Evolutionary conservation across 37 sponge, comb jelly and placozoan genomes (phyloP).

Genomic region (Axinella damicornis): DNA sequence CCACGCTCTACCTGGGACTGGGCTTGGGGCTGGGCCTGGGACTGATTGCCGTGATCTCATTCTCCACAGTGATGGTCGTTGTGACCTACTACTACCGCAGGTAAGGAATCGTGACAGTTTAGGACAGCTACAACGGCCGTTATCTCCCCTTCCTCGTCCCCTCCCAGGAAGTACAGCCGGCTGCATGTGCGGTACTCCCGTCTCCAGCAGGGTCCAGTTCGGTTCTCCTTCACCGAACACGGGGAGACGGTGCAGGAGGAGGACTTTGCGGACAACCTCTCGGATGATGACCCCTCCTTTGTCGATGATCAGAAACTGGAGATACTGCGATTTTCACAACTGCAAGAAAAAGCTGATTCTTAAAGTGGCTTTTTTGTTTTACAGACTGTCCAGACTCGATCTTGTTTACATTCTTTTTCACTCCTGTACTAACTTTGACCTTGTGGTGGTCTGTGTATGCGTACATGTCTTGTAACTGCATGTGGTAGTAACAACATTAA

Average conservation of each 20-base stretch:
- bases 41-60: slow-evolving; percentile 5
- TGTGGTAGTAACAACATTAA: no score
- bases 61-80: background rate
- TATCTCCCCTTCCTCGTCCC: background rate
- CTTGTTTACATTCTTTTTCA: no score
- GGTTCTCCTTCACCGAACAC: slow-evolving; percentile 54
- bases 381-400: no score
- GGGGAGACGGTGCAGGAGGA: no score
- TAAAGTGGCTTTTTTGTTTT: no score
- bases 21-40: slow-evolving; percentile 24
- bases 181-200: slow-evolving; percentile 68
- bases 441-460: no score
- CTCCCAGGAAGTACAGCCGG: slow-evolving; percentile 50
- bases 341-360: no score
- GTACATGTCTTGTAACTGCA: no score
- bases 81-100: slow-evolving; percentile 17
- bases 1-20: slow-evolving; percentile 4
- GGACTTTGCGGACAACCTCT: background rate
- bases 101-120: background rate
- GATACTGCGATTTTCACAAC: no score
- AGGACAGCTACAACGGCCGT: background rate
- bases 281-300: slow-evolving; percentile 10
- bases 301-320: background rate
- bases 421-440: no score
- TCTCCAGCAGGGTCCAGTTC: slow-evolving; percentile 49